Base-by-base conservation (phyloP, 2,888 invertebrate genomes). In the Luffia ferchaultella region DNA sequence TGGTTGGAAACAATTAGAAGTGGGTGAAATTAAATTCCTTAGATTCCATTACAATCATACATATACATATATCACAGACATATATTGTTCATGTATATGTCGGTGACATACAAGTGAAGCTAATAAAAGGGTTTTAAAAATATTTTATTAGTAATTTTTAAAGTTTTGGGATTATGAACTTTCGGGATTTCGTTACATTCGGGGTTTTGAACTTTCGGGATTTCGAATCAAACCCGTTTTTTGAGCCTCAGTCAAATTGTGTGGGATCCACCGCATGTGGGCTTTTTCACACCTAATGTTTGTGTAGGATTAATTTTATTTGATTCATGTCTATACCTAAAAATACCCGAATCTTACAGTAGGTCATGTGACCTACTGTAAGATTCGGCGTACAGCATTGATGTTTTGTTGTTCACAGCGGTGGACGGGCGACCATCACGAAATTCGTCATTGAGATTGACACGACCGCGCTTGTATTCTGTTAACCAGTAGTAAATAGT, bases 231-330 rank as follows among this genome's bases (percentile, higher is more conserved):
- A n/a, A n/a, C n/a, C 43, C 16, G n/a, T 42, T 42, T 42, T 42
- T 42, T 42, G 43, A n/a, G 43, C 43, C 43, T 42, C 43, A 42
- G 43, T 42, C 43, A 42, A 42, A 42, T 42, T 42, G 43, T 42
- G 43, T 42, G 43, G 43, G 43, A 42, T 42, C 43, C 43, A 42
- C 43, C 43, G 43, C 17, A n/a, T 9, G 43, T n/a, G n/a, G n/a
- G 30, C 30, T 30, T 30, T 30, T 3, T 30, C 43, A 7, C n/a
- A 43, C 7, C 43, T n/a, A 43, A 43, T 43, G 43, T 15, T 43
- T 43, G n/a, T 43, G 43, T 43, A 43, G 43, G 43, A 43, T 43
- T 43, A n/a, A 43, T 43, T 43, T 3, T 16, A 43, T 43, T 43
- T 43, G 43, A 17, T n/a, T 43, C 43, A 43, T 43, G 43, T n/a